Evolutionary conservation across 2,888 invertebrate genomes (phyloP).

Genomic region (Pyrrhosoma nymphula): DNA sequence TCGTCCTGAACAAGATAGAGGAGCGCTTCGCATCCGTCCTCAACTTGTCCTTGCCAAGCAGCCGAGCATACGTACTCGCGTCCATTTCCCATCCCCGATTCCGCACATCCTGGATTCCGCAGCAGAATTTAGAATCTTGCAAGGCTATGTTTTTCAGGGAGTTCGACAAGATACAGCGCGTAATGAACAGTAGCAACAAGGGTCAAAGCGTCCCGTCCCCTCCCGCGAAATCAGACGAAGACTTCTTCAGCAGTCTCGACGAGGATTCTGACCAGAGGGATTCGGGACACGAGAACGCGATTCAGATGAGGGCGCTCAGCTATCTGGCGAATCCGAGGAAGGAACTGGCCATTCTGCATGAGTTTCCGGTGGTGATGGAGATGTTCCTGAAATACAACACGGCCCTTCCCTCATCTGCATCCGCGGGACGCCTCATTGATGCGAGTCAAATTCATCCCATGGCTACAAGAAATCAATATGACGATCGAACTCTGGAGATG

Average conservation of each 20-base stretch:
- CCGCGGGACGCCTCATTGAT: not conserved
- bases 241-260: constrained; percentile 9
- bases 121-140: not conserved
- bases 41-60: not conserved
- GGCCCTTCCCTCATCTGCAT: not conserved
- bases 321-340: constrained; percentile 9
- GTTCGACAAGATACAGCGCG: not conserved
- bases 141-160: not conserved
- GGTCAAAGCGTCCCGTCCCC: not conserved
- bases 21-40: not conserved
- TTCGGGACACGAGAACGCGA: not conserved
- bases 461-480: not conserved
- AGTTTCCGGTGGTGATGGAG: not conserved
- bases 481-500: not conserved
- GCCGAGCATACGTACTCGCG: not conserved
- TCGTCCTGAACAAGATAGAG: not conserved
- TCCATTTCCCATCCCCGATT: not conserved
- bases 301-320: not conserved
- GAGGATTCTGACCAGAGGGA: constrained; percentile 8
- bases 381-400: not conserved
- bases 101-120: not conserved
- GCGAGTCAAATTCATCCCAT: not conserved
- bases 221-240: not conserved
- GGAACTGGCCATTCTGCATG: not conserved
- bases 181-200: not conserved